Evolutionary conservation across 2,797 vertebrate genomes (phyloP), one percentile per base, ranked within the genome.

Genomic region (Cyprinella venusta): DNA sequence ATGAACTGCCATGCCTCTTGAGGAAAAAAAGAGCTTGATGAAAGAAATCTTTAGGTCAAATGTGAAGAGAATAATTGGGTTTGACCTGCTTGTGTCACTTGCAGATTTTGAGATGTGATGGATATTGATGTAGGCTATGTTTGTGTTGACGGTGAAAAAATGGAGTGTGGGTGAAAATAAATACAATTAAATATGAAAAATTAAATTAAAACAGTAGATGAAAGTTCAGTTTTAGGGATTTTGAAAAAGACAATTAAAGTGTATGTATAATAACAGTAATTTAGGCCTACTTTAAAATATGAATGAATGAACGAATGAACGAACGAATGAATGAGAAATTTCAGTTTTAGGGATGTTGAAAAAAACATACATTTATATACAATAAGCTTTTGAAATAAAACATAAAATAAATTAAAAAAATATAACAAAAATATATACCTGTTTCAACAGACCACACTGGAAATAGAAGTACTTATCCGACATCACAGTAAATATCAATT

Each of bases 41-140:
- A 81, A 64, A 52, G 42, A 67, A 36, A 79, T 50, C 45, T 67
- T 50, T 33, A 65, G 40, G 26, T 61, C 18, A 65, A n/a, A 52
- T 52, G 26, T 38, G 30, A 74, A 40, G 36, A n/a, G 56, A n/a
- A 63, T 50, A 13, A 74, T 65, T 40, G 16, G 21, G 5, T 50
- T 74, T 50, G 13, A 65, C 10, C 42, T 50, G 13, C 4, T 50
- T 65, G 5, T 40, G 21, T 81, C 30, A n/a, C 9, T 19, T 10
- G 13, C 56, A 33, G 40, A 81, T 50, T 61, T 59, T 63, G 36
- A 59, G 26, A 30, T 15, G 15, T 54, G 21, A 38, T 0, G 5
- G 9, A 69, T 13, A 56, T 67, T 8, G 26, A 30, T 56, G 52
- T 24, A 21, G 36, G 78, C 5, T 38, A 19, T 42, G 42, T 50